Conservation (phyloP, 2,797 vertebrate species). For the Sebastes jordani region DNA sequence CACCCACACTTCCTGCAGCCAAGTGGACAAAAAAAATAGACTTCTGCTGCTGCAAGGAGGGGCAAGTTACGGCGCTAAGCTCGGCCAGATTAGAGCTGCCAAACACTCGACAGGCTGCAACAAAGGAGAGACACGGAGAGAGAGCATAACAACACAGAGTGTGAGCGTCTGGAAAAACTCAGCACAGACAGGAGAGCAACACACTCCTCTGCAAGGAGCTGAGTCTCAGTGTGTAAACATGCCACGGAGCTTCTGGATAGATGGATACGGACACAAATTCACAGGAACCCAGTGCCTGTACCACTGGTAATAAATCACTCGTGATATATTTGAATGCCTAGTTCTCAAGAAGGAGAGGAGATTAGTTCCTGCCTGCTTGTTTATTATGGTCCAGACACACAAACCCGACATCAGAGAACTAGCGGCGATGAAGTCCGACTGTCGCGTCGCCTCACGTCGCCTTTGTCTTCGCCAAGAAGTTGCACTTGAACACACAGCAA, state of each 20-base stretch:
- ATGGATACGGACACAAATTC: neutral
- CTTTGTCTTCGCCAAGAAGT: too few species aligned
- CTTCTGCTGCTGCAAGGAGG: neutral
- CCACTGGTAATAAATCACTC: neutral
- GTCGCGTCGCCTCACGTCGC: too few species aligned
- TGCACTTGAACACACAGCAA: too few species aligned
- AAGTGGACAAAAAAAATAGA: neutral
- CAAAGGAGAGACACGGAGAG: conserved; percentile 11
- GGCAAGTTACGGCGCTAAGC: neutral
- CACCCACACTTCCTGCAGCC: conserved; percentile 29
- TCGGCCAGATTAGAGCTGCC: conserved; percentile 26
- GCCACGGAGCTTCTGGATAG: neutral
- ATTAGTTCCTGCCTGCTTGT: neutral
- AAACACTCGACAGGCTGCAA: conserved; percentile 31
- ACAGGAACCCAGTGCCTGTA: neutral
- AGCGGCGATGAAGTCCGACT: too few species aligned
- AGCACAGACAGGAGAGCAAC: conserved; percentile 24
- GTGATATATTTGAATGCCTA: neutral
- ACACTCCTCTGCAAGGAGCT: neutral
- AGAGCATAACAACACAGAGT: conserved; percentile 24
- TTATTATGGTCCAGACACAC: too few species aligned
- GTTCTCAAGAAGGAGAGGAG: neutral
- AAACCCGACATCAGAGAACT: too few species aligned
- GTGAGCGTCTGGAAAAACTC: conserved; percentile 52
- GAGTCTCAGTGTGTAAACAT: conserved; percentile 26